Evolutionary conservation across 2,797 vertebrate species (phyloP), one percentile per base, ranked within the genome.

Genomic region (Alcedo quadribrachys): DNA sequence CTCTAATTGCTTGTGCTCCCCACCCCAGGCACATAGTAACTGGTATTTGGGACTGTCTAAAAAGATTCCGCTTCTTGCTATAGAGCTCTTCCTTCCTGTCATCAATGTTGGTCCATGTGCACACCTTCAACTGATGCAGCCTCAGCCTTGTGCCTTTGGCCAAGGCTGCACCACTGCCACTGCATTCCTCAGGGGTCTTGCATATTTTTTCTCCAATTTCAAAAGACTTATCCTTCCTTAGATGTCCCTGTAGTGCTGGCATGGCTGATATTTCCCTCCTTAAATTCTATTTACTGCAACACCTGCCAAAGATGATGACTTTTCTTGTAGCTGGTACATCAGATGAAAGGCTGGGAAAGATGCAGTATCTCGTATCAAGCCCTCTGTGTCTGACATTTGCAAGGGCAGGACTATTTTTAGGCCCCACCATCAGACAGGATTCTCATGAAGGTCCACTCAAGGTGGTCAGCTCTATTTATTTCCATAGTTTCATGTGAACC

Each of bases 331-430:
- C 53, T 67, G 78, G 57, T 40, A 2, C 53, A 17, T 66, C 76
- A 54, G 43, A 83, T 79, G 43, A 61, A 70, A 61, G 89, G 63
- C 48, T 60, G 63, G 51, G 61, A n/a, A 93, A 77, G 90, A 79
- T 71, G 90, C 65, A 57, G 61, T 68, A 70, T 94, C 90, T 80
- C 2, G 0, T 94, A 15, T 93, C 93, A 87, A 61, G 75, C 5
- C 57, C 61, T 69, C 78, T 46, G 48, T 50, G 46, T 57, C 45
- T 94, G 93, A 82, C 81, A 87, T 95, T 94, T 95, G 28, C 45
- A 61, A 63, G 21, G 65, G 12, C 28, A 93, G 60, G 70, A 7
- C 35, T 95, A 94, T 90, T 89, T 94, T 94, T 96, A 89, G 78
- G 61, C 15, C 16, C 13, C 20, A 24, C 25, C 45, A 28, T 45